These are phyloP conservation scores for Phylloscopus whistleri DNA, from an alignment of 2,113 vertebrate species.

Conservation along the genomic window DNA sequence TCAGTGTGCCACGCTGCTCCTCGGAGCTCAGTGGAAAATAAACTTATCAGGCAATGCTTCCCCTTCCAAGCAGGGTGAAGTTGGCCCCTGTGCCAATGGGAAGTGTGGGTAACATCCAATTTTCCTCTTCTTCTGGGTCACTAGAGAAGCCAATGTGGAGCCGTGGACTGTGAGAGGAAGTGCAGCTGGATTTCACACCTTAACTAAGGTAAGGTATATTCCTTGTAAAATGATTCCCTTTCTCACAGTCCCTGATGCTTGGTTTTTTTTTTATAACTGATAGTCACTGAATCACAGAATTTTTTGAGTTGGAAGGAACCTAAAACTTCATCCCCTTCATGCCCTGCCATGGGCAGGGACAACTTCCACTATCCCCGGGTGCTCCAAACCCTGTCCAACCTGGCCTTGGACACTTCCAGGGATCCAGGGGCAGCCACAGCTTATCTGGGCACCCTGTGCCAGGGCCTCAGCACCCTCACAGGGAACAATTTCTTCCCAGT, in stretches of 20 bases:
- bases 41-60: background rate
- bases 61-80: background rate
- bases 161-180: background rate
- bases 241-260: background rate
- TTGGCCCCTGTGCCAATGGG: background rate
- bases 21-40: background rate
- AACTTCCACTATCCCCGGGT: fast-evolving
- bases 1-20: background rate
- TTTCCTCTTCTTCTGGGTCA: background rate
- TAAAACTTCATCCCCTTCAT: fast-evolving
- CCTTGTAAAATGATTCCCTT: background rate
- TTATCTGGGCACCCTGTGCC: too few relatives aligned
- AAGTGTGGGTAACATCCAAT: background rate
- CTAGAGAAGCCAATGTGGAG: background rate
- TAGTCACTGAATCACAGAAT: background rate
- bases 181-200: background rate
- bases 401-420: background rate
- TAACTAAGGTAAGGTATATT: background rate
- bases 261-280: background rate
- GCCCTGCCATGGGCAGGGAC: background rate
- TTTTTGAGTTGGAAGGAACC: background rate
- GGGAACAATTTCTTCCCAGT: too few relatives aligned
- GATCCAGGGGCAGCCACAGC: too few relatives aligned
- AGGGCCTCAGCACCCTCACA: too few relatives aligned
- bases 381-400: fast-evolving